Evolutionary conservation across 2,113 vertebrate species (phyloP), one percentile per base, ranked within the genome.

Genomic region (Holacanthus passer): DNA sequence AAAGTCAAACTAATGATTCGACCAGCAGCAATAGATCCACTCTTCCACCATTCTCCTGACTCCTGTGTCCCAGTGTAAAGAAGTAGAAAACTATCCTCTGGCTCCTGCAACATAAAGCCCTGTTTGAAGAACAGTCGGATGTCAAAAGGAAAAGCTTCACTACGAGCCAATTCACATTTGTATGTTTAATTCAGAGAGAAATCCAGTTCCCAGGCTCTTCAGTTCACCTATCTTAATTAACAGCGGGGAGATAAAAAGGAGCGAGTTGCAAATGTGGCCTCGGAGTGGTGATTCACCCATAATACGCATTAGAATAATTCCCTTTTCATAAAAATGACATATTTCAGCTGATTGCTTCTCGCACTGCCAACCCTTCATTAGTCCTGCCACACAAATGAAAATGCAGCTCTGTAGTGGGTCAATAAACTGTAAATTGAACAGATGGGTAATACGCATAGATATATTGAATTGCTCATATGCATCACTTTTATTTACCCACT

Each of bases 161-260:
- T 7, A 7, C 73, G 14, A 4, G 47, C n/a, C 58, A 27, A 43
- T 59, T 69, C 69, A 55, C 48, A 86, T 79, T 56, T 73, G 50
- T 22, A 50, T 70, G 66, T 83, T 89, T 79, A 83, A 85, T 88
- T 83, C 63, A 31, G 62, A 83, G 59, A 77, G 58, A 77, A 87
- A 79, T 74, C 59, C 69, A 37, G 72, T 84, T 88, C 81, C 79
- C 83, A 73, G 67, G 84, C 86, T 87, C 63, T 64, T 87, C 68
- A 64, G 63, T 84, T 82, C 75, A 81, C 70, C 66, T 50, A 70
- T 85, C 89, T 87, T 91, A 91, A 92, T 91, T 90, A 92, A 81
- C 83, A 71, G 72, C 14, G 75, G 8, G 9, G 20, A 79, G 89
- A 91, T 92, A 91, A 91, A 84, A 74, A 82, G 82, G 82, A 77